A percentile compares a stretch with the other conserved stretches of the same genome.
These are phyloP conservation scores for Cybosia mesomella DNA, from an alignment of 2,888 invertebrate species.

Conservation along the genomic window DNA sequence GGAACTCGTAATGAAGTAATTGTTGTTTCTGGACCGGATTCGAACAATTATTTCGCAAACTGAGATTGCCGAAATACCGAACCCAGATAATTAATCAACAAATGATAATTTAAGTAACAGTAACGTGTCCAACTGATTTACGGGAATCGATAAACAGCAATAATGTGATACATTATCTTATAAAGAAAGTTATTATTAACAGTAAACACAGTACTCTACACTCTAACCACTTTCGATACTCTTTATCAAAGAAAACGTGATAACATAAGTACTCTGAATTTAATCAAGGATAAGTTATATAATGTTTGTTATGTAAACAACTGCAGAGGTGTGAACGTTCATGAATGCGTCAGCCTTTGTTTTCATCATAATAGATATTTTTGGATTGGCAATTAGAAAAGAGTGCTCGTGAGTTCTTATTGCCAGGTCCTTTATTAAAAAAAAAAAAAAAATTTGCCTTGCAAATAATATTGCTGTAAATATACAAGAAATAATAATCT, in stretches of 20 bases:
- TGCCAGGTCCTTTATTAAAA: no score
- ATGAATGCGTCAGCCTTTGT: neutral
- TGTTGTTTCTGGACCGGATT: neutral
- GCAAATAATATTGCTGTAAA: neutral
- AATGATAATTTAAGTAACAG: neutral
- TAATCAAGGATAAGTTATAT: conserved; percentile 5
- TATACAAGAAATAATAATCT: no score
- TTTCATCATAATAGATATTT: neutral
- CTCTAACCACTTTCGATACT: neutral
- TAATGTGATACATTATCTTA: conserved; percentile 1
- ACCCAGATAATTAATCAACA: neutral
- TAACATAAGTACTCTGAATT: conserved; percentile 7
- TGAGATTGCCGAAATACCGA: neutral
- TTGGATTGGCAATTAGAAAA: neutral
- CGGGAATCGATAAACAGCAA: conserved; percentile 7
- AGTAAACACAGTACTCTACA: conserved; percentile 1
- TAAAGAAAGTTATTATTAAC: conserved; percentile 8
- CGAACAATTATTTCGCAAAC: neutral
- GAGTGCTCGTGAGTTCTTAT: neutral
- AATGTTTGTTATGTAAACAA: conserved; percentile 1
- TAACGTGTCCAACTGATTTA: neutral
- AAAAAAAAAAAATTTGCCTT: no score
- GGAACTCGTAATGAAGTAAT: neutral
- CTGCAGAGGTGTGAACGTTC: neutral
- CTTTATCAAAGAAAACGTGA: conserved; percentile 19